A percentile compares a stretch with the other conserved stretches of the same genome.
Evolutionary conservation across 1,140 invertebrate species (phyloP).

Genomic region (Mamestra configurata): DNA sequence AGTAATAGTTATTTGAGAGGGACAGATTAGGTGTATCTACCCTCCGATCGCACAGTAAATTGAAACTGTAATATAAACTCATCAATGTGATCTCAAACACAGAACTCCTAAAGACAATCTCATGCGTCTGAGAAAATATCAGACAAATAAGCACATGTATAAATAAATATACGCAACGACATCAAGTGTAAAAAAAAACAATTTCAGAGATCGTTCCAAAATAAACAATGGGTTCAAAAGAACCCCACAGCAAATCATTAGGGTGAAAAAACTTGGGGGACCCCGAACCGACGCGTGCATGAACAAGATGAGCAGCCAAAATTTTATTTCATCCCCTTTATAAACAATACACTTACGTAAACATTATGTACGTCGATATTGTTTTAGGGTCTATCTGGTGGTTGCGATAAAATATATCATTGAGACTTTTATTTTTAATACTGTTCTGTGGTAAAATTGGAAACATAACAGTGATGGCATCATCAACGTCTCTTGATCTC

Average conservation of each 20-base stretch:
- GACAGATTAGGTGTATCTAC: slow-evolving; percentile 30
- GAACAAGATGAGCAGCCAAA: slow-evolving; percentile 62
- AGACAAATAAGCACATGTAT: slow-evolving; percentile 9
- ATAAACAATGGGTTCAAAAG: slow-evolving; percentile 64
- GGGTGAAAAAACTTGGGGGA: slow-evolving; percentile 62
- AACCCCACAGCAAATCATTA: slow-evolving; percentile 62
- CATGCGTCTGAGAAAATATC: slow-evolving; percentile 8
- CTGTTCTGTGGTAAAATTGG: neutral
- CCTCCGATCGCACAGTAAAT: slow-evolving; percentile 13
- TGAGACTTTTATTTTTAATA: neutral
- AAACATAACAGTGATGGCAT: neutral
- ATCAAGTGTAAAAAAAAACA: slow-evolving; percentile 53
- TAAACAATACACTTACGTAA: slow-evolving; percentile 60
- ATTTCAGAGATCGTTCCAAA: slow-evolving; percentile 59
- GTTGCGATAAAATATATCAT: neutral
- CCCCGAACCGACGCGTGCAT: slow-evolving; percentile 45
- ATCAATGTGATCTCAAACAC: neutral
- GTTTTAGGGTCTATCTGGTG: slow-evolving; percentile 13
- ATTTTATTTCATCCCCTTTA: slow-evolving; percentile 60
- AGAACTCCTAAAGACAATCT: too few species aligned
- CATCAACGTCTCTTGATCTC: neutral
- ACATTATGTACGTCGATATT: slow-evolving; percentile 50
- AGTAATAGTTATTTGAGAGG: slow-evolving; percentile 28
- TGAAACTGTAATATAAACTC: slow-evolving; percentile 17
- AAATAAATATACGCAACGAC: slow-evolving; percentile 29